Evolutionary conservation across 2,888 invertebrate species (phyloP), one percentile per base, ranked within the genome.

Genomic region (Lasioglossum figueresi): DNA sequence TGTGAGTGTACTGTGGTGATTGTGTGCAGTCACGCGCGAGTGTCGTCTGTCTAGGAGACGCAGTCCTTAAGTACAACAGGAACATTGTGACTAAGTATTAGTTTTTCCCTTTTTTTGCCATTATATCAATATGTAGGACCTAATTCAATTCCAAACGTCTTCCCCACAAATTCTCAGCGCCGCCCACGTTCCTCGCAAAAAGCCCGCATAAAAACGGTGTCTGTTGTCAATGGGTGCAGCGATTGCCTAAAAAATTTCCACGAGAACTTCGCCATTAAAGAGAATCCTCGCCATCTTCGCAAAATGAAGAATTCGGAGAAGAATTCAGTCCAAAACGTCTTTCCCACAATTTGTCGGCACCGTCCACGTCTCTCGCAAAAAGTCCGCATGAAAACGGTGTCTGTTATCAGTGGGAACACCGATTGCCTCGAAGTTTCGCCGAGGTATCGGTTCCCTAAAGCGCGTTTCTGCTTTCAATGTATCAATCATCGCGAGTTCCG

Each of bases 401-500:
- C 27, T 16, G 14, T 16, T 27, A 59, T 59, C 59, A 27, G 14
- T 27, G 16, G 59, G 27, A 6, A 5, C 27, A 27, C 14, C 59
- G 59, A 59, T 59, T 59, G 59, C 59, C 27, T 3, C 14, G 19
- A 66, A 66, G 19, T 34, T 31, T 66, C 34, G 31, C 19, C 16
- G 34, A 34, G 66, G 34, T 66, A 31, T 66, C 66, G 19, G 34
- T 34, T 34, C 66, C 66, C 66, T 31, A 31, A 23, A 37, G 37
- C 12, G 10, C 34, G 68, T 68, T 31, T 23, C 37, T 34, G 37
- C 34, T 37, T 12, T 43, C 31, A 56, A 68, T n/a, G 31, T n/a
- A 75, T 74, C 74, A 70, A 83, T 82, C 63, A 59, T 72, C n/a
- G 48, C 4, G 16, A 72, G 27, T 31, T 19, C 14, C 14, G n/a